A percentile compares a stretch with the other conserved stretches of the same genome.
These are phyloP conservation scores for Daboia siamensis DNA, from an alignment of 2,113 vertebrate genomes.

Conservation along the genomic window DNA sequence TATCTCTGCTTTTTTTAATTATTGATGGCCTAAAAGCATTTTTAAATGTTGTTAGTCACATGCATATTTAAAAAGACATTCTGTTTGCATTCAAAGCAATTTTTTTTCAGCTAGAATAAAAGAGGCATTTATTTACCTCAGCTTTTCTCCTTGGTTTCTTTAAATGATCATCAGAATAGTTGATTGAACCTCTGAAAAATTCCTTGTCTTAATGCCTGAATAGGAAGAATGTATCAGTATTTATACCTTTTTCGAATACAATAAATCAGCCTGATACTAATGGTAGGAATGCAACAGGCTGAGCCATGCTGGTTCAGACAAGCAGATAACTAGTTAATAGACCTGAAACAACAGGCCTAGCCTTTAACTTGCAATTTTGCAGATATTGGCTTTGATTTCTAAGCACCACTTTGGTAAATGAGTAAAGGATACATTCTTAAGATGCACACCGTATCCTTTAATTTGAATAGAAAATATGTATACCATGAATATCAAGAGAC, in stretches of 20 bases:
- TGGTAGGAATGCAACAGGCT: background rate
- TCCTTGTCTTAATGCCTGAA: background rate
- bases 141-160: background rate
- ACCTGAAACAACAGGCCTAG: background rate
- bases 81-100: background rate
- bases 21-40: constrained; percentile 29
- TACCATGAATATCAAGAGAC: background rate
- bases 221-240: background rate
- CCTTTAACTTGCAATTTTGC: background rate
- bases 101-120: background rate
- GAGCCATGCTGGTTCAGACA: background rate
- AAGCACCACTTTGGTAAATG: background rate
- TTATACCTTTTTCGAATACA: accelerated
- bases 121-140: background rate
- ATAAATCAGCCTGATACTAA: constrained; percentile 10
- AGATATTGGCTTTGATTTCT: background rate
- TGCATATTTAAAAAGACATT: background rate
- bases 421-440: background rate
- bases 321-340: background rate
- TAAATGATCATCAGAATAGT: background rate
- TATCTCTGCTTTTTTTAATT: constrained; percentile 6
- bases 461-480: background rate
- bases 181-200: background rate
- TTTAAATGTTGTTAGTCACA: constrained; percentile 17
- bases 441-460: background rate